Percentiles rank a stretch among this genome's conserved stretches.
phyloP scores from a whole-genome alignment of 2,113 vertebrate genomes.

The Loxodonta africana region DNA sequence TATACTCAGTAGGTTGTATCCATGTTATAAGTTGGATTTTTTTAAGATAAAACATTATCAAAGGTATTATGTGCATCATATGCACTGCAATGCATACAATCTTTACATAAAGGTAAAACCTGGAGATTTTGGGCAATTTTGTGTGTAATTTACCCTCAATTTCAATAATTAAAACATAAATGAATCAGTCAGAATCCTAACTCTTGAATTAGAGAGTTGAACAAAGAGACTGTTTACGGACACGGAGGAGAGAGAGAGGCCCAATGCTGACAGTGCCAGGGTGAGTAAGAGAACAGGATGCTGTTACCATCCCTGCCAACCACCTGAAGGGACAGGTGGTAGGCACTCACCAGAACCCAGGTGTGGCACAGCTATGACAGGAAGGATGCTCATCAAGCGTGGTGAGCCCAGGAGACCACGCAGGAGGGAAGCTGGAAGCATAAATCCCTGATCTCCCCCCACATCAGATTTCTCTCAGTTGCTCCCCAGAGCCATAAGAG shows the following conservation, averaged over 20 bases:
- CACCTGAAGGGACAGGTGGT: not conserved
- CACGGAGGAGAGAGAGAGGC: too few species aligned
- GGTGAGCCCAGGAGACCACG: not conserved
- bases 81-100: not conserved
- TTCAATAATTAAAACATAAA: not conserved
- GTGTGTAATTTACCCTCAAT: not conserved
- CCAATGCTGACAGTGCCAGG: fast-evolving
- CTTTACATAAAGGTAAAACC: not conserved
- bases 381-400: not conserved
- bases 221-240: not conserved
- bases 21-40: not conserved
- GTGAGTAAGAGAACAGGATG: not conserved
- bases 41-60: not conserved
- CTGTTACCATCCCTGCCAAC: too few species aligned
- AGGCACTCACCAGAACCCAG: not conserved
- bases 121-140: not conserved
- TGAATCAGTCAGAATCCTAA: not conserved
- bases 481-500: not conserved
- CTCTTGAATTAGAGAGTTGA: not conserved
- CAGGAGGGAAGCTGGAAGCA: not conserved
- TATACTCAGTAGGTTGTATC: not conserved
- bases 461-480: not conserved
- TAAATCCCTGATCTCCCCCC: too few species aligned
- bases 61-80: too few species aligned
- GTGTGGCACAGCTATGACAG: not conserved